A percentile compares a stretch with the other conserved stretches of the same genome.
Conservation (phyloP, 2,888 invertebrate genomes). For the Dione vanillae region DNA sequence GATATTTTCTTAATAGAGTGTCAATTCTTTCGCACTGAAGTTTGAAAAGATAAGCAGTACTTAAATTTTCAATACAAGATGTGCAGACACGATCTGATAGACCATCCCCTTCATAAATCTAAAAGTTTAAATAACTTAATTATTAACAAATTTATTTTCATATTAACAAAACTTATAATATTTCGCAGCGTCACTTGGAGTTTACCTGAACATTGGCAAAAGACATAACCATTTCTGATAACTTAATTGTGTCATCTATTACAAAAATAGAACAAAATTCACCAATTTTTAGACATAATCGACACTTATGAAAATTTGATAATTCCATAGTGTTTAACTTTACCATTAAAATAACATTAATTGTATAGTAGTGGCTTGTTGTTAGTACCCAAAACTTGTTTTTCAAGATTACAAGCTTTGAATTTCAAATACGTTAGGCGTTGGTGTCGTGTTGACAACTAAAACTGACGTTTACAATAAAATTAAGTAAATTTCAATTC, state of each 20-base stretch:
- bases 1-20: slow-evolving; percentile 62
- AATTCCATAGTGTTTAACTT: slow-evolving; percentile 44
- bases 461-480: too few relatives aligned
- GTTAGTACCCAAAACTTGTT: slow-evolving; percentile 39
- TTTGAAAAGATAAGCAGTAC: slow-evolving; percentile 77
- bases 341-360: background rate
- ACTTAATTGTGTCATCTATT: slow-evolving; percentile 74
- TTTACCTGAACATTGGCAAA: slow-evolving; percentile 73
- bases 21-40: slow-evolving; percentile 77
- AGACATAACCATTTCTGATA: slow-evolving; percentile 81
- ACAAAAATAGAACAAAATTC: slow-evolving; percentile 80
- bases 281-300: slow-evolving; percentile 76
- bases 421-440: slow-evolving; percentile 24
- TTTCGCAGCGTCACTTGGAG: slow-evolving; percentile 21
- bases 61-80: slow-evolving; percentile 76
- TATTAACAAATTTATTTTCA: too few relatives aligned
- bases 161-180: too few relatives aligned
- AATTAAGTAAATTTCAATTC: too few relatives aligned
- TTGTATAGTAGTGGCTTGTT: background rate
- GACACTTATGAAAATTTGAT: slow-evolving; percentile 72
- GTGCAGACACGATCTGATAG: slow-evolving; percentile 75
- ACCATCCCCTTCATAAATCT: slow-evolving; percentile 78
- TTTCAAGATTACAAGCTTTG: slow-evolving; percentile 37
- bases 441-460: slow-evolving; percentile 1
- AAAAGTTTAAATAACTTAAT: slow-evolving; percentile 43